Percentiles rank a stretch among this genome's conserved stretches.
phyloP scores from a whole-genome alignment of 2,797 vertebrate genomes.

The Myripristis jacobus region DNA sequence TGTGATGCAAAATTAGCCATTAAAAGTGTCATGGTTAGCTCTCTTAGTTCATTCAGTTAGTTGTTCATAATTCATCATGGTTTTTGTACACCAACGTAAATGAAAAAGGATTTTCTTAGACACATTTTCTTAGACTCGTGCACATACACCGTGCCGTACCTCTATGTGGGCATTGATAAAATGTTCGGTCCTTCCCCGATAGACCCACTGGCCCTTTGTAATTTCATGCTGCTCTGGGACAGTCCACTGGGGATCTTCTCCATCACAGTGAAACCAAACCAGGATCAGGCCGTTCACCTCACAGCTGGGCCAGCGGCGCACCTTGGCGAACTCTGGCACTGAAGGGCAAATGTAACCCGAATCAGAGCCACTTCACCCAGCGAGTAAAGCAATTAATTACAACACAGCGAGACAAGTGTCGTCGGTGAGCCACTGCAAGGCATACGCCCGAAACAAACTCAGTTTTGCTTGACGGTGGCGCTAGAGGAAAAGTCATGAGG shows the following conservation, averaged over 20 bases:
- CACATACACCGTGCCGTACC: constrained; percentile 50
- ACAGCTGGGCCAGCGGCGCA: constrained; percentile 81
- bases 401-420: not conserved
- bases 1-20: too few relatives aligned
- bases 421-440: too few relatives aligned
- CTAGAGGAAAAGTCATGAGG: too few relatives aligned
- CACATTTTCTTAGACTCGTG: not conserved
- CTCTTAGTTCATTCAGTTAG: too few relatives aligned
- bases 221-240: constrained; percentile 82
- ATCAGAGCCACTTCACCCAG: not conserved
- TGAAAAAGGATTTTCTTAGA: too few relatives aligned
- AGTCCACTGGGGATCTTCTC: constrained; percentile 75
- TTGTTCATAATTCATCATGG: too few relatives aligned
- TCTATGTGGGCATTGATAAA: constrained; percentile 84
- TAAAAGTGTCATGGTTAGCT: too few relatives aligned
- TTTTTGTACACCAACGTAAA: too few relatives aligned
- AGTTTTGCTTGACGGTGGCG: too few relatives aligned
- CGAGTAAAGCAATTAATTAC: not conserved
- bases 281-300: constrained; percentile 84
- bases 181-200: constrained; percentile 83
- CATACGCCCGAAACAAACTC: too few relatives aligned
- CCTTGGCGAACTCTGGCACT: constrained; percentile 85
- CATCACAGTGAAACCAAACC: constrained; percentile 87
- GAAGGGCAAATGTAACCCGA: not conserved
- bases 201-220: constrained; percentile 79